Base-by-base conservation (phyloP, 2,888 invertebrate species). In the Horisme vitalbata region DNA sequence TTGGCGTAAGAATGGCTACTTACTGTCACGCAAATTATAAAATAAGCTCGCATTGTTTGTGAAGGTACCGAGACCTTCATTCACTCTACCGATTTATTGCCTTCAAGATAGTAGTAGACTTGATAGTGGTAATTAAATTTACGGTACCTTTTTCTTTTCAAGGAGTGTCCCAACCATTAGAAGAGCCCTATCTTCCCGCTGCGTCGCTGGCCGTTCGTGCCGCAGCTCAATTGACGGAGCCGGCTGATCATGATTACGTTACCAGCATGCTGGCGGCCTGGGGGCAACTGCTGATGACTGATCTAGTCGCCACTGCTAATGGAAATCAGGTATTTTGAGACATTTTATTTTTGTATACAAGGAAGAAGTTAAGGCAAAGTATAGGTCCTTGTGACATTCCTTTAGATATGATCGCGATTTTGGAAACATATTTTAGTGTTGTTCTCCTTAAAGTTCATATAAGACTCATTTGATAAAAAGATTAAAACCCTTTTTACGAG, bases 241-340 rank as follows among this genome's bases (percentile, higher is more conserved):
- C 91, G 9, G 76, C 83, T 0, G 88, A 92, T 32, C 95, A 95
- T 75, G 94, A 94, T 59, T 95, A 94, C 56, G 93, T 95, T 20
- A 95, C 94, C 15, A 94, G 95, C 61, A 90, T 96, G 66, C 79
- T 95, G 32, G 95, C 95, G 0, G 93, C 95, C 0, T 96, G 96
- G 96, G 94, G 95, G 28, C 94, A 95, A 65, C 76, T 96, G 14
- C 71, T 96, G 13, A 88, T 94, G 60, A 93, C 93, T 51, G 96
- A 96, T 68, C 88, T 96, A 34, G 92, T 93, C 4, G 91, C 91
- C 36, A 93, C 94, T 4, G 90, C 93, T 7, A 93, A 93, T 70
- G 90, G 83, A 26, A 86, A 91, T 32, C 83, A 87, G 72, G 85
- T 87, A 70, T 21, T 14, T 13, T 9, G 31, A 34, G 14, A 37